Evolutionary conservation across 2,113 vertebrate genomes (phyloP).

Genomic region (Prochilodus magdalenae): DNA sequence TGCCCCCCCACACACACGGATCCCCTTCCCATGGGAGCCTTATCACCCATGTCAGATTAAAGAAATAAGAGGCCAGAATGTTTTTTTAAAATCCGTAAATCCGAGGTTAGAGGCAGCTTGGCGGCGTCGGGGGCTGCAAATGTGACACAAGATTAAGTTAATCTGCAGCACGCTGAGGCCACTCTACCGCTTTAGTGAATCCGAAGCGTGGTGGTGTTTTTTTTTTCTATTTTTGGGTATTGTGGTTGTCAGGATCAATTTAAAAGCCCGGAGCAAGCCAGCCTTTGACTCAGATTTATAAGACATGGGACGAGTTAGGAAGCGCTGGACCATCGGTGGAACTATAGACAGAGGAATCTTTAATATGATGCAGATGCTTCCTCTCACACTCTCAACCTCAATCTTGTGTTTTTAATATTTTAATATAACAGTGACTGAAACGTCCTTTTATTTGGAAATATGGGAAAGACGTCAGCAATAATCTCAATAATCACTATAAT

Average conservation of each 20-base stretch:
- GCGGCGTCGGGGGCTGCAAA: background rate
- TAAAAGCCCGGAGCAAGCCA: background rate
- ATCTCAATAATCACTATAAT: too few species aligned
- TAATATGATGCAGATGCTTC: too few species aligned
- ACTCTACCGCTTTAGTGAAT: background rate
- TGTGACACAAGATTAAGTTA: slow-evolving; percentile 2
- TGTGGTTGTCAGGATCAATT: background rate
- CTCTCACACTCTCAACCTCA: too few species aligned
- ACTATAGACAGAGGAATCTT: background rate
- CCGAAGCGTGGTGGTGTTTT: background rate
- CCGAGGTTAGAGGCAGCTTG: background rate
- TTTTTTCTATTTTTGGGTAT: background rate
- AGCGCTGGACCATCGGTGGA: background rate
- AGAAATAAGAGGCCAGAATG: slow-evolving; percentile 6
- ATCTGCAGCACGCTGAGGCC: background rate
- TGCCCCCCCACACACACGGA: background rate
- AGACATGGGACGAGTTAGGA: background rate
- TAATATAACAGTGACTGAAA: too few species aligned
- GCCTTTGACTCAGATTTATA: background rate
- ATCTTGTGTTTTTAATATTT: too few species aligned
- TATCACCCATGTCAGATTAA: background rate
- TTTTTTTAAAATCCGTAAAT: background rate
- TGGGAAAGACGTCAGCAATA: too few species aligned
- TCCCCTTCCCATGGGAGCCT: background rate
- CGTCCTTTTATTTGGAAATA: too few species aligned